These are phyloP conservation scores for Lysandra coridon DNA, from an alignment of 2,888 invertebrate genomes.

Conservation along the genomic window DNA sequence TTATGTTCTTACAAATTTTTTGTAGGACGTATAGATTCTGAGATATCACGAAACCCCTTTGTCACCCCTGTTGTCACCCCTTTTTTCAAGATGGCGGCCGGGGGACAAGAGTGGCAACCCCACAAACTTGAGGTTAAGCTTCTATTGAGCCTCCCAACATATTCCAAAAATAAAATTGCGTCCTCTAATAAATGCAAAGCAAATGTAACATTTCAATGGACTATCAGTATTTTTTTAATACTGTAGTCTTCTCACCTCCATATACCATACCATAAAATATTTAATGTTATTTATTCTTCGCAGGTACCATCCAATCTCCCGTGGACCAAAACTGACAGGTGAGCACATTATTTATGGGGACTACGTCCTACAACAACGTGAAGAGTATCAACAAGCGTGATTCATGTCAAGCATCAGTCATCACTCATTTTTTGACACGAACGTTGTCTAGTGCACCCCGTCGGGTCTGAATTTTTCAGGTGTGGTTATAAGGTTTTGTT, in stretches of 20 bases:
- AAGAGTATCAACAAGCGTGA: slow-evolving; percentile 17
- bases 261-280: not conserved
- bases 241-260: not conserved
- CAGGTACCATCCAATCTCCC: slow-evolving; percentile 28
- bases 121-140: too few species aligned
- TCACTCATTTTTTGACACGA: slow-evolving; percentile 5
- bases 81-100: too few species aligned
- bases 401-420: slow-evolving; percentile 16
- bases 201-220: too few species aligned
- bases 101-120: too few species aligned
- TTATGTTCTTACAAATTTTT: too few species aligned
- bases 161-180: too few species aligned
- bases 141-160: too few species aligned
- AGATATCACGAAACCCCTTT: too few species aligned
- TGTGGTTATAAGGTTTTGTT: not conserved
- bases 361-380: slow-evolving; percentile 13
- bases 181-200: too few species aligned
- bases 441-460: not conserved
- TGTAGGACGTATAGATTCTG: too few species aligned
- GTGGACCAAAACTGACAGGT: slow-evolving; percentile 22
- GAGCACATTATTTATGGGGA: slow-evolving; percentile 13
- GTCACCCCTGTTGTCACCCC: too few species aligned
- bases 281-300: slow-evolving; percentile 22
- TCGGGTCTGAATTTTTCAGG: not conserved
- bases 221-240: not conserved